Base-by-base conservation (phyloP, 2,888 invertebrate species). In the Unio delphinus region DNA sequence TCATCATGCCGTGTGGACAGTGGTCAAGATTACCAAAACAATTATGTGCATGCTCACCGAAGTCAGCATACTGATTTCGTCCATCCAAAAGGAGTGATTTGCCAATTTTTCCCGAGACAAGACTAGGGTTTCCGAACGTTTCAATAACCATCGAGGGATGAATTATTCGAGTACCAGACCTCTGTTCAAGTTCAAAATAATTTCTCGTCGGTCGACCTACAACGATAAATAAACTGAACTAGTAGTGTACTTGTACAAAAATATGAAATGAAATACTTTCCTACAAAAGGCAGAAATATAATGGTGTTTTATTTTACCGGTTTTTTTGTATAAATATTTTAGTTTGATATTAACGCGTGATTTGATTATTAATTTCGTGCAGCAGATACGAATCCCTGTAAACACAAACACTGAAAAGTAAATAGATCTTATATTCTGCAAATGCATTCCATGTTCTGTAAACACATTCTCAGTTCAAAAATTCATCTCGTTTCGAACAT, bases 21-120 rank as follows among this genome's bases (percentile, higher is more conserved):
- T 72, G 70, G 70, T 86, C 85, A 15, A 87, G 74, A 68, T 87
- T 85, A 26, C 86, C 86, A 45, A 86, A 77, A 70, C 87, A 87
- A 34, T 65, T 73, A 58, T 74, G 69, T 20, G 73, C 72, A 59
- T 82, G 80, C 67, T 82, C 81, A 5, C 82, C 80, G 64, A 87
- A 79, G 65, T 84, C 83, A 1, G 80, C 81, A 28, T 71, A 75
- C 65, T 86, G 82, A 4, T 63, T 55, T 34, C 68, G 65, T 1
- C 87, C 86, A 30, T 78, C 74, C 3, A 86, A 71, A 58, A 75
- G 66, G 6, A 87, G 65, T 7, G 84, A 86, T 15, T 77, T 68
- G 7, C 81, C 80, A 2, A 86, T 80, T 69, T 86, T 86, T 2
- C 86, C 86, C 6, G 69, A 64, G 3, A 82, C 81, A 56, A 82